Evolutionary conservation across 2,113 vertebrate species (phyloP), one percentile per base, ranked within the genome.

Genomic region (Thunnus maccoyii): DNA sequence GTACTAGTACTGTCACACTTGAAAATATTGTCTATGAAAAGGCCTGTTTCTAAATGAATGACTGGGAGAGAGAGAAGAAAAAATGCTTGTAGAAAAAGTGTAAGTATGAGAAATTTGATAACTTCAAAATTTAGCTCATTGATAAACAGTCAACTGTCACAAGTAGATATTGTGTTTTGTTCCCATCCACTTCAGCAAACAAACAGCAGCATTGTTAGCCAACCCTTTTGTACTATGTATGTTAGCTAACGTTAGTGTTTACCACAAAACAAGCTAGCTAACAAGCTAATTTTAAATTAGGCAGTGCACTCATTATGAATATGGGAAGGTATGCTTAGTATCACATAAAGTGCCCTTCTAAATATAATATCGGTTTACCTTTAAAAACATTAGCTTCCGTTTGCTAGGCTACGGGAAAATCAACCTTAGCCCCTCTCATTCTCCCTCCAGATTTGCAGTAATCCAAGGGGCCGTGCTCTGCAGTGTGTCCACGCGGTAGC

Each of bases 401-500:
- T 72, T 63, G 20, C 36, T 82, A 36, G 48, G 41, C 74, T 79
- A 36, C 74, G 46, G 44, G 48, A 44, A 52, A 70, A 52, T 82
- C 41, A 57, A 56, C 46, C 25, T 63, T 48, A 46, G 48, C 63
- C 58, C 81, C 55, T 14, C 12, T 62, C 20, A 25, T 76, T 22
- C 14, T 75, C 58, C 73, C 69, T 58, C 63, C 20, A 46, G 82
- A 52, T 60, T 41, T 63, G 44, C 69, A 86, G 60, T 63, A 51
- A 84, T 72, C 79, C 72, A 69, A 36, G 46, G 73, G 82, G 74
- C 82, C 61, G 64, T 54, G 62, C 79, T 89, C 51, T 67, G 70
- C 84, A 71, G n/a, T 68, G 75, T 66, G 84, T 91, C 87, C 87
- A 89, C 78, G 84, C 87, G 78, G 70, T 67, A 89, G 88, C 88